These are phyloP conservation scores for Calidris pugnax DNA, from an alignment of 2,113 vertebrate species.

Conservation along the genomic window DNA sequence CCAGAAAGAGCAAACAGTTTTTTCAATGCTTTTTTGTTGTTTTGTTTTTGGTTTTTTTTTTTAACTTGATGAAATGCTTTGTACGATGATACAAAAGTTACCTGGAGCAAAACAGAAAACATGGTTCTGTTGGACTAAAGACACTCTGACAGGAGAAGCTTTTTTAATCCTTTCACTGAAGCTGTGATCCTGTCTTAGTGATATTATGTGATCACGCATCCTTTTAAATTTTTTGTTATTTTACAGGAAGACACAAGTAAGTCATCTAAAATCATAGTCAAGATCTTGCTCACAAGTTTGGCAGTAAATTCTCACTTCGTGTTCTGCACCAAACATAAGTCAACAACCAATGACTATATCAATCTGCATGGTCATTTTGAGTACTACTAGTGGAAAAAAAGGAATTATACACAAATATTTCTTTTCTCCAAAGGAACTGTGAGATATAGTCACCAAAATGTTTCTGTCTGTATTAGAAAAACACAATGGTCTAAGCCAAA, in stretches of 20 bases:
- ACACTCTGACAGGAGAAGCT: neutral
- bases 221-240: neutral
- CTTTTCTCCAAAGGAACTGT: neutral
- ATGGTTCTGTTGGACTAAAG: neutral
- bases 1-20: neutral
- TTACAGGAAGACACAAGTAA: neutral
- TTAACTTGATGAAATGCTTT: neutral
- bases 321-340: neutral
- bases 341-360: neutral
- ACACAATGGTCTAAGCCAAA: neutral
- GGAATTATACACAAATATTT: neutral
- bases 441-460: neutral
- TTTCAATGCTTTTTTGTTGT: neutral
- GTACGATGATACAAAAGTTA: neutral
- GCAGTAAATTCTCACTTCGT: neutral
- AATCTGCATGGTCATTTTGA: neutral
- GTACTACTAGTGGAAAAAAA: neutral
- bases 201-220: neutral
- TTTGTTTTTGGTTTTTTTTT: neutral
- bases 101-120: neutral
- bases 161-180: neutral
- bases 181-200: neutral
- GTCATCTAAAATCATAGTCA: neutral
- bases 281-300: neutral
- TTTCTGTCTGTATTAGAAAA: neutral